Base-by-base conservation (phyloP, 2,888 invertebrate species). In the Agriopis leucophaearia region DNA sequence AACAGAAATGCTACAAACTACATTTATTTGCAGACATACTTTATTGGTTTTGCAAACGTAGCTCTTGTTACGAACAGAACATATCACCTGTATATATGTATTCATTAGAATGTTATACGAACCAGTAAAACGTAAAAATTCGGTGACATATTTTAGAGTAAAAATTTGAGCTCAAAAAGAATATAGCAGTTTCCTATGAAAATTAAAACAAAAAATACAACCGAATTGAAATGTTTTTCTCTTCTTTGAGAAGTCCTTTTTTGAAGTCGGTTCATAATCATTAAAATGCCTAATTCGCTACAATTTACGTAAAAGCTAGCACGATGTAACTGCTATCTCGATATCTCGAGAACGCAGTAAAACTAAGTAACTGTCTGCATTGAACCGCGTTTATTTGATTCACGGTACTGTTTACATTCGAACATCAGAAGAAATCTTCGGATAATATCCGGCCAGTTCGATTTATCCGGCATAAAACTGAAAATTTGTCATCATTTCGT, bases 41-140 rank as follows among this genome's bases (percentile, higher is more conserved):
- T 51, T 51, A 51, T 35, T 51, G 50, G 50, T n/a, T 51, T 51
- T 36, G 15, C 36, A 35, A 51, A 51, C 35, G n/a, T 36, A n/a
- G 36, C 12, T 35, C 51, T 35, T 10, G 10, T 5, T 2, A 12
- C 48, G 1, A 9, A n/a, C 8, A 18, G 12, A 12, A 10, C 12
- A 27, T 15, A 1, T n/a, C 16, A 13, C 35, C 51, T 5, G 35
- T n/a, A 36, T n/a, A 1, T 36, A 8, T 38, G 38, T 38, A 38
- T 8, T 38, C 1, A 10, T 10, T 38, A 38, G 8, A 38, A 38
- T 38, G 0, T 38, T 38, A 8, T 10, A 27, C 4, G 27, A 2
- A 27, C 3, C 27, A 27, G 27, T 27, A 27, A 27, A 27, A 27
- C 0, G 27, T 27, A 27, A 27, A 27, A 27, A 27, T 5, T 3